Conservation (phyloP, 1,140 invertebrate genomes). For the Anthonomus grandis region DNA sequence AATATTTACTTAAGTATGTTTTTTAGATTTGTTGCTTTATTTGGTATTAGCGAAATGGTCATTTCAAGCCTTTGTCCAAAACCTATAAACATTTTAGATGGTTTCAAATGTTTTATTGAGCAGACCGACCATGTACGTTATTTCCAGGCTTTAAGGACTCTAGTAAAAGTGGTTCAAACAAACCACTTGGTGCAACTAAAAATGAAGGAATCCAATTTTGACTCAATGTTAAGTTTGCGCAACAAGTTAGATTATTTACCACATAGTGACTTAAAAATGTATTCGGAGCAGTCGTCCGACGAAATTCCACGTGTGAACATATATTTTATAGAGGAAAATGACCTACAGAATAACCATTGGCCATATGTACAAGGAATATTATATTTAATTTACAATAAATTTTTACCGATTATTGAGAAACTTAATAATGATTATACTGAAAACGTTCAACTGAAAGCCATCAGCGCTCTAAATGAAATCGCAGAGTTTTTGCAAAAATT, state of each 20-base stretch:
- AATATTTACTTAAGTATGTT: too few relatives aligned
- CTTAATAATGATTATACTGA: slow-evolving; percentile 27
- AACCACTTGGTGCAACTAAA: slow-evolving; percentile 24
- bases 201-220: slow-evolving; percentile 25
- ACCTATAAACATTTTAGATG: slow-evolving; percentile 20
- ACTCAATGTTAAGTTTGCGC: slow-evolving; percentile 19
- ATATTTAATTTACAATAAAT: slow-evolving; percentile 28
- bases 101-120: slow-evolving; percentile 16
- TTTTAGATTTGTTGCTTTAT: slow-evolving; percentile 37
- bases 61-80: slow-evolving; percentile 27
- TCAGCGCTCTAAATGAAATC: slow-evolving; percentile 25
- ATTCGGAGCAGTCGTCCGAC: slow-evolving; percentile 32
- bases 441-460: slow-evolving; percentile 30
- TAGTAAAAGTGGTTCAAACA: slow-evolving; percentile 27
- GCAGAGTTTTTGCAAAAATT: slow-evolving; percentile 21
- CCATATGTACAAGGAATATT: slow-evolving; percentile 34
- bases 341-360: slow-evolving; percentile 6
- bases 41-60: slow-evolving; percentile 42
- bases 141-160: slow-evolving; percentile 14
- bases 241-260: slow-evolving; percentile 20
- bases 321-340: slow-evolving; percentile 14
- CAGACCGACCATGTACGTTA: slow-evolving; percentile 7
- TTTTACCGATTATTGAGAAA: slow-evolving; percentile 24
- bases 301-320: slow-evolving; percentile 23
- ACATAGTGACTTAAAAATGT: slow-evolving; percentile 27